phyloP scores from a whole-genome alignment of 1,140 invertebrate genomes.

The Choristoneura fumiferana region DNA sequence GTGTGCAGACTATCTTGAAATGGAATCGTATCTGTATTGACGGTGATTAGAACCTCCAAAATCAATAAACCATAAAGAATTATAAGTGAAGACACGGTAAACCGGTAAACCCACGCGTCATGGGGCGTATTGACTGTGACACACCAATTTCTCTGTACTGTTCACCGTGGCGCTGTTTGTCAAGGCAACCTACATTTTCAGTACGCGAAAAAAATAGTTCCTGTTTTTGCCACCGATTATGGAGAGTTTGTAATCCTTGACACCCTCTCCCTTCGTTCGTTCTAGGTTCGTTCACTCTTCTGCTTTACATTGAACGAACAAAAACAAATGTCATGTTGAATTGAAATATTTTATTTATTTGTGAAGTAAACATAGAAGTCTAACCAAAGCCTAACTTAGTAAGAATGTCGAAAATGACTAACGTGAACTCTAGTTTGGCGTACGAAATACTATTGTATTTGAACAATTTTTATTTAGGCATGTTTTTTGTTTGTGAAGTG shows the following conservation, averaged over 20 bases:
- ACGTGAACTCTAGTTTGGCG: conserved; percentile 85
- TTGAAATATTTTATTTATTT: too few species aligned
- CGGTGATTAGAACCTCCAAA: too few species aligned
- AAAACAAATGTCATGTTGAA: conserved; percentile 10
- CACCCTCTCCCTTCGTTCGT: conserved; percentile 6
- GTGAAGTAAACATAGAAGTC: too few species aligned
- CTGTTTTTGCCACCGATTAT: neutral
- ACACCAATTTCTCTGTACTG: neutral
- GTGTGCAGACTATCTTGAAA: too few species aligned
- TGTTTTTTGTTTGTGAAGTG: conserved; percentile 89
- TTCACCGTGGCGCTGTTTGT: neutral
- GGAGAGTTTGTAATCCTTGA: neutral
- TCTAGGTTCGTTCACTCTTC: neutral
- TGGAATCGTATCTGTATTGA: too few species aligned
- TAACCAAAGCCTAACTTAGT: neutral
- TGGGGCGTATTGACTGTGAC: too few species aligned
- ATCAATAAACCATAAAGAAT: too few species aligned
- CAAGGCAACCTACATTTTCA: neutral
- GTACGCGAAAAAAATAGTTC: neutral
- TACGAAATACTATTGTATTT: conserved; percentile 90
- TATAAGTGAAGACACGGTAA: too few species aligned
- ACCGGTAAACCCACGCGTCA: too few species aligned
- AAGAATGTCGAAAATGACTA: conserved; percentile 71
- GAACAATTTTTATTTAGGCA: conserved; percentile 91
- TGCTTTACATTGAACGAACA: conserved; percentile 14